Base-by-base conservation (phyloP, 2,113 vertebrate species). In the Promerops cafer region DNA sequence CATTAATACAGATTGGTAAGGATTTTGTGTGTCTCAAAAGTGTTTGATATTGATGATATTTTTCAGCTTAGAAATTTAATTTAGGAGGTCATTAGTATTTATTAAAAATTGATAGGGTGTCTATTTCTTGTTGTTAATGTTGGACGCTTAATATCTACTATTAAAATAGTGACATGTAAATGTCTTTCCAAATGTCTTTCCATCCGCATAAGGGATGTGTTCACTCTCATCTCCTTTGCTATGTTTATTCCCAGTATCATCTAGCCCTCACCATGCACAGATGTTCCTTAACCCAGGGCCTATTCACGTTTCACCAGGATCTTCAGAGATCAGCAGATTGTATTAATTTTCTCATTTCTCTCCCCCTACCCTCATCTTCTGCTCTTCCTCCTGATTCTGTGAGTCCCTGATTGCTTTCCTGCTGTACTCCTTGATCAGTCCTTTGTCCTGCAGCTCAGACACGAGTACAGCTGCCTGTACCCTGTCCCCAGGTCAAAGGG, bases 41-140 rank as follows among this genome's bases (percentile, higher is more conserved):
- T 49, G 37, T 81, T 70, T 60, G 35, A 74, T 74, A 76, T 11
- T 66, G 30, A 50, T 54, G 33, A 37, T 71, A 83, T 49, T 96
- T 93, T 94, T 92, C 69, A 50, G 33, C 68, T 91, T 74, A 50
- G 45, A 90, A 91, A 80, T 84, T 33, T 75, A 82, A 85, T 95
- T 65, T 77, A 85, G 45, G 52, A 71, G 9, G 20, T 56, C 56
- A 89, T 78, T 86, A 81, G 87, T 74, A 77, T 86, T 78, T 90
- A 86, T 88, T 83, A 94, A 95, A 96, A 92, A 92, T 83, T 60
- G 37, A 86, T 83, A 54, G 20, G 28, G 3, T 66, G 40, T 9
- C n/a, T 77, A 44, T 70, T 88, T 93, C 87, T 60, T 16, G 1
- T 75, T 54, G 19, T 44, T 90, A 77, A 71, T 75, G 44, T 53